Base-by-base conservation (phyloP, 1,140 invertebrate genomes). In the Oreohelix idahoensis region DNA sequence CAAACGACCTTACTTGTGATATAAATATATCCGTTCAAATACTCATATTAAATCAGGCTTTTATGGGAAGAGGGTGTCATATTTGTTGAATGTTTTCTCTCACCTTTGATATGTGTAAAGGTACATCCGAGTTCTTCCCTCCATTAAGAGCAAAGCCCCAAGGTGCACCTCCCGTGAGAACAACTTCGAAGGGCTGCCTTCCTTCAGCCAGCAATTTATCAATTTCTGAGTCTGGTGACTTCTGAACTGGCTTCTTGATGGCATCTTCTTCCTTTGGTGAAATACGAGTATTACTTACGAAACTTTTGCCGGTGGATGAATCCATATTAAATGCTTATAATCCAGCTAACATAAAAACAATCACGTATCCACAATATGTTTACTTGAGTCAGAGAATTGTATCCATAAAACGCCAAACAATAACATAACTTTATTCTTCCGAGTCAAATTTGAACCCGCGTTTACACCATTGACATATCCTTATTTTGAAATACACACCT, bases 121-220 rank as follows among this genome's bases (percentile, higher is more conserved):
- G 79, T 4, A 49, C 51, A 1, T 51, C 39, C 53, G 79, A 51
- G 11, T 36, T 77, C 35, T 70, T 70, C 15, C 83, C 85, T 29
- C 83, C 85, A 0, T 69, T 73, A 29, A 86, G 32, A 63, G 58
- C 73, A 35, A 86, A 86, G 0, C 85, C 85, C 85, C 85, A 86
- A 13, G 85, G 85, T 26, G 69, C 45, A 4, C 85, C 85, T 0
- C 85, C 85, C 36, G 75, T 51, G n/a, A 86, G 71, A 75, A 86
- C 83, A 20, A 86, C 81, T 63, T 83, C 83, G 58, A 86, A 86
- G 17, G 85, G 84, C 53, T 53, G 38, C 69, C 83, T 17, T 38
- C 26, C 36, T 29, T 39, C 26, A 78, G 83, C 26, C 70, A 80
- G 29, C 66, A 81, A 71, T 84, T 74, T 51, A 74, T 77, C 77